Conservation (phyloP, 2,113 vertebrate genomes). For the Vimba vimba region DNA sequence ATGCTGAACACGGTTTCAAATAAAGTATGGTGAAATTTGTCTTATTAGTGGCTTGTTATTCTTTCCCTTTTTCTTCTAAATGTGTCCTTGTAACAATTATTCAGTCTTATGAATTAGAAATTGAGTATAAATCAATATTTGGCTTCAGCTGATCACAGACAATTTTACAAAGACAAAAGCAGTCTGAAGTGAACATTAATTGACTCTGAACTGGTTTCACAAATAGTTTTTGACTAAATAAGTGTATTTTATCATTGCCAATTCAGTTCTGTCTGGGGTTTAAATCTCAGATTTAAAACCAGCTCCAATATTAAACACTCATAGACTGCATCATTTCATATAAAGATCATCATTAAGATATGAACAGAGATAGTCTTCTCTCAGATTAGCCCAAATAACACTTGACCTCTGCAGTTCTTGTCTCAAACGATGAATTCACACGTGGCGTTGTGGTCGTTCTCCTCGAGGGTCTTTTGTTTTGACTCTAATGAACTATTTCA, state of each 20-base stretch:
- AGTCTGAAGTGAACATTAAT: background rate
- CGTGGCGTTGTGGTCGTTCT: background rate
- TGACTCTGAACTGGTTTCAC: background rate
- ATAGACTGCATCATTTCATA: background rate
- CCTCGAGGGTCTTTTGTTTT: background rate
- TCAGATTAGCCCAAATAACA: background rate
- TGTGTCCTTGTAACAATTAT: background rate
- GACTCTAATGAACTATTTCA: background rate
- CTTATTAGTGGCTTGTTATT: background rate
- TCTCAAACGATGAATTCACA: background rate
- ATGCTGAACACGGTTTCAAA: background rate
- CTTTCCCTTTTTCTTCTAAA: background rate
- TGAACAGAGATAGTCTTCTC: background rate
- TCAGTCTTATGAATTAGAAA: background rate
- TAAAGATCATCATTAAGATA: conserved; percentile 13
- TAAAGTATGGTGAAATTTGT: background rate
- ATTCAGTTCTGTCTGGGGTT: background rate
- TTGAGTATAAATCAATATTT: background rate
- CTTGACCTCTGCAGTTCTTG: conserved; percentile 17
- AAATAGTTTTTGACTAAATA: background rate
- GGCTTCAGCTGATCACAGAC: background rate
- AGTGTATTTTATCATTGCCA: background rate
- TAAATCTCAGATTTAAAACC: background rate
- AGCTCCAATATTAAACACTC: background rate
- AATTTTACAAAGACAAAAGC: background rate